Evolutionary conservation across 2,113 vertebrate species (phyloP), one percentile per base, ranked within the genome.

Genomic region (Hemiprocne comata): DNA sequence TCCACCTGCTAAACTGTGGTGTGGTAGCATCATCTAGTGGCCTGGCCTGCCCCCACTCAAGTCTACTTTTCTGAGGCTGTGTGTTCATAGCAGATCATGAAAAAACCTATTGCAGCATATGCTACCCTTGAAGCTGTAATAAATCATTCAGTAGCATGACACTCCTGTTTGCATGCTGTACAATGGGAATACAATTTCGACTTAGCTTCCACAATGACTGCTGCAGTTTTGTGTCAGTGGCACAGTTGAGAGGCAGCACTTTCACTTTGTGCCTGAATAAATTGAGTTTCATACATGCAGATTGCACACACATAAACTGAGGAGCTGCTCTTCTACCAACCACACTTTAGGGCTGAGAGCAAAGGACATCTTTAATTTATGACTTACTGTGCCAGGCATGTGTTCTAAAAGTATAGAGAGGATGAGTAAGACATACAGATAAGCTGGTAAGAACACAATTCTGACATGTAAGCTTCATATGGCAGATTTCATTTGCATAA

Each of bases 41-140:
- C 11, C 5, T 11, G 7, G 5, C 5, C 23, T 5, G 5, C 42
- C 34, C 28, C 6, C 1, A 16, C 16, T 12, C 4, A 33, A 3
- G 13, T 3, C 1, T 10, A 7, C 7, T 25, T 42, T 25, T 33
- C 7, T 17, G 17, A 1, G 17, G 1, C 25, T 26, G 6, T 1
- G 5, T 0, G 0, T 54, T 31, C 20, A 0, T 6, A 24, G 15
- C 10, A 25, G 15, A 14, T 17, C 3, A 0, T 10, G 4, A 9
- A 75, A 57, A 23, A 20, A 7, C 19, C 21, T 1, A 0, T 4
- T 25, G 71, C 21, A 31, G 24, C n/a, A 17, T 54, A 26, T 6
- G 13, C 38, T 60, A 6, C 26, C 8, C 9, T 13, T 5, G 67
- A 46, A n/a, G 19, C 11, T 53, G 34, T 58, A 65, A 67, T 40